These are phyloP conservation scores for Pterocles orientalis DNA, from an alignment of 2,113 vertebrate species.

Conservation along the genomic window DNA sequence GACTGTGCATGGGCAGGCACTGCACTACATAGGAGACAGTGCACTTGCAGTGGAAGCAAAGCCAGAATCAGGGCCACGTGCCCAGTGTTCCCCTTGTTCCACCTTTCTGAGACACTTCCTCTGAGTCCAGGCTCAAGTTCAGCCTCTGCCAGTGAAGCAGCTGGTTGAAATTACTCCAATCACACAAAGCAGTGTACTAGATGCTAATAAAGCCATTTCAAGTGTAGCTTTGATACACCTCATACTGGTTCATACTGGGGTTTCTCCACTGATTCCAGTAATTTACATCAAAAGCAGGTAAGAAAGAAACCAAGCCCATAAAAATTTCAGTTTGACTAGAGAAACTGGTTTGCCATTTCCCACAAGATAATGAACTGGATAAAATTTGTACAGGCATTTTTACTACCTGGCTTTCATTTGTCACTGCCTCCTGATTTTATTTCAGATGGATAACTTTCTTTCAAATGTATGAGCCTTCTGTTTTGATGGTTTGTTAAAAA, in stretches of 20 bases:
- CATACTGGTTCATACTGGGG: not conserved
- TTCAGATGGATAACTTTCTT: not conserved
- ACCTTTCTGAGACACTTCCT: not conserved
- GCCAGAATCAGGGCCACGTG: fast-evolving
- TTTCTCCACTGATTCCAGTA: not conserved
- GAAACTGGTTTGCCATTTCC: not conserved
- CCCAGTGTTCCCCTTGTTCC: fast-evolving
- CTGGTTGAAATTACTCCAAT: not conserved
- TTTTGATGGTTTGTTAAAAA: not conserved
- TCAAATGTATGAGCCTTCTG: not conserved
- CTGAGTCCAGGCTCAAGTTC: not conserved
- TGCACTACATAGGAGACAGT: not conserved
- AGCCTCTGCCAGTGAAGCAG: not conserved
- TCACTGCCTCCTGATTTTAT: not conserved
- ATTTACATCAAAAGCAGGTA: not conserved
- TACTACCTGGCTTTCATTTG: not conserved
- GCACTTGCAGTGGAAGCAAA: not conserved
- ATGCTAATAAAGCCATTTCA: not conserved
- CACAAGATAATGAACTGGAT: not conserved
- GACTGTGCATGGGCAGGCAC: fast-evolving
- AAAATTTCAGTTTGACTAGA: not conserved
- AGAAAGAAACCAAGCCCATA: not conserved
- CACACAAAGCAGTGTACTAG: not conserved
- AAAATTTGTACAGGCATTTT: not conserved
- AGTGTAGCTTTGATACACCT: not conserved